phyloP scores from a whole-genome alignment of 2,113 vertebrate genomes.

The Eretmochelys imbricata region DNA sequence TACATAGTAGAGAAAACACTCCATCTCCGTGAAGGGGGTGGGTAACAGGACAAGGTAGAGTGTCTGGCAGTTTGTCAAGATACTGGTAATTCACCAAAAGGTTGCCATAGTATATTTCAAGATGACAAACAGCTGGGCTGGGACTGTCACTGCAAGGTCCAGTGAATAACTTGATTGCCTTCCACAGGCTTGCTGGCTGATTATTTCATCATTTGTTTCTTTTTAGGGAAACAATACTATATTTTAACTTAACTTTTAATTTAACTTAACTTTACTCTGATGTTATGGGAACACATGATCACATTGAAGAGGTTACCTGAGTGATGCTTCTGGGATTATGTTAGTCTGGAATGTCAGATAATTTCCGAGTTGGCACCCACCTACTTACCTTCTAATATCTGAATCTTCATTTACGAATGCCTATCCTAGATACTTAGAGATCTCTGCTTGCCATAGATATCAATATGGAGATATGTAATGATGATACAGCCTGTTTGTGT shows the following conservation, averaged over 20 bases:
- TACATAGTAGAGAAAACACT: background rate
- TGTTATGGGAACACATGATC: background rate
- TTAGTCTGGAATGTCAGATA: background rate
- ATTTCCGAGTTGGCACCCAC: background rate
- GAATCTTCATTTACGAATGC: background rate
- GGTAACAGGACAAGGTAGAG: background rate
- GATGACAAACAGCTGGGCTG: background rate
- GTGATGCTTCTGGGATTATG: background rate
- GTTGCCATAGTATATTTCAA: background rate
- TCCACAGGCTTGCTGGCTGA: background rate
- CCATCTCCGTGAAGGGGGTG: background rate
- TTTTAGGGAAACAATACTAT: background rate
- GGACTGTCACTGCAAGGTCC: background rate
- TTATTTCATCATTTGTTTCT: background rate
- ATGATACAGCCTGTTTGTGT: background rate
- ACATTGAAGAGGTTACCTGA: background rate
- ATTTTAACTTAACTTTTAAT: background rate
- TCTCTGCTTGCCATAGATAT: background rate
- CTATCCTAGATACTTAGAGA: background rate
- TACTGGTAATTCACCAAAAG: background rate
- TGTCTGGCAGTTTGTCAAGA: background rate
- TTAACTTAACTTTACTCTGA: background rate
- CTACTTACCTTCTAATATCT: background rate
- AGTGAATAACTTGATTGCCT: background rate
- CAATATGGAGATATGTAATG: background rate